Conservation (phyloP, 1,140 invertebrate species). For the Coenobita brevimanus region DNA sequence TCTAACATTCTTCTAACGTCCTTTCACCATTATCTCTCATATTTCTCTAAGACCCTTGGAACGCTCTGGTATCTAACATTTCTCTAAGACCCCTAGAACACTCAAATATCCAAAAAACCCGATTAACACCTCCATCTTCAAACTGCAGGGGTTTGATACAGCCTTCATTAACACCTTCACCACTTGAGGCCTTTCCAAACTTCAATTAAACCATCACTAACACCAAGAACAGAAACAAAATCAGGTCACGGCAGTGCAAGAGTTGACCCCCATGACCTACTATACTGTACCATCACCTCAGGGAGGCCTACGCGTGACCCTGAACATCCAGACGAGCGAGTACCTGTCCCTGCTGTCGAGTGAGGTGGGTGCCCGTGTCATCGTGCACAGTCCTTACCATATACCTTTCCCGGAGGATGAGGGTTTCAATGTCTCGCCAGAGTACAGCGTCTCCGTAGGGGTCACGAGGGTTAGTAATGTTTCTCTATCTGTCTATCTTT, state of each 20-base stretch:
- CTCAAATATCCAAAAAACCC: too few species aligned
- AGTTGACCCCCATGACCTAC: not conserved
- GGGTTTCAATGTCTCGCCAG: slow-evolving; percentile 73
- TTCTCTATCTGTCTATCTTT: not conserved
- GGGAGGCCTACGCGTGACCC: slow-evolving; percentile 72
- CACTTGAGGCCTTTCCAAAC: not conserved
- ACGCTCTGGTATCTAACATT: too few species aligned
- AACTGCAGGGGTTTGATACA: not conserved
- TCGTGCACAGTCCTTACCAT: slow-evolving; percentile 72
- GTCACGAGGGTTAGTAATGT: slow-evolving; percentile 59
- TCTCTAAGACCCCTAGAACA: too few species aligned
- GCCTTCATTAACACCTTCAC: not conserved
- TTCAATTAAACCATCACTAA: too few species aligned
- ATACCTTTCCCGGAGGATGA: slow-evolving; percentile 74
- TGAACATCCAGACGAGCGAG: slow-evolving; percentile 72
- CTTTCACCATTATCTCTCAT: too few species aligned
- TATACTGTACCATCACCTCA: slow-evolving; percentile 2
- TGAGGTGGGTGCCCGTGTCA: slow-evolving; percentile 72
- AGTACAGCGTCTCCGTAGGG: slow-evolving; percentile 72
- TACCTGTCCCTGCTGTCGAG: slow-evolving; percentile 72
- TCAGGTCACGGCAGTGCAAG: not conserved
- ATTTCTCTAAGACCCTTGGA: too few species aligned
- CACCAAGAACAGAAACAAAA: not conserved
- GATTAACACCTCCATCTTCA: too few species aligned
- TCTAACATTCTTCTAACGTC: too few species aligned